Percentiles rank a stretch among this genome's conserved stretches.
These are phyloP conservation scores for Pygathrix nemaeus DNA, from an alignment of 2,113 vertebrate genomes.

Conservation along the genomic window DNA sequence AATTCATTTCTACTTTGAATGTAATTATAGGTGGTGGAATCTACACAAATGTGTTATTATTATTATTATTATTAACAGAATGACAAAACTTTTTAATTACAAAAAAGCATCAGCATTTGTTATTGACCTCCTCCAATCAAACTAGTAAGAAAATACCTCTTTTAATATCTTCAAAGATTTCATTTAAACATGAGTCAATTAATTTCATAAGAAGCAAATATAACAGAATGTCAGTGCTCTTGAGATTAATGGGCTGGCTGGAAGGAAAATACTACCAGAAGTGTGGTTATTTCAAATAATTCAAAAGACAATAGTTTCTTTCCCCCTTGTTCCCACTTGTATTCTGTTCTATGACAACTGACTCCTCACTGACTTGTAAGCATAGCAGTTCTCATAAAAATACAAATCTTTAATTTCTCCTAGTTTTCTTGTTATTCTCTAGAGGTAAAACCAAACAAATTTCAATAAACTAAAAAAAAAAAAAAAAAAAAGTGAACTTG, in stretches of 20 bases:
- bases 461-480: constrained; percentile 32
- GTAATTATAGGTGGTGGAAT: background rate
- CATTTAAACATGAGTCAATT: background rate
- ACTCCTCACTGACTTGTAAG: background rate
- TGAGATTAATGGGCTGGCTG: background rate
- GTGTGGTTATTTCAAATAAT: background rate
- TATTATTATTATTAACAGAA: background rate
- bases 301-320: background rate
- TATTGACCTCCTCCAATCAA: background rate
- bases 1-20: background rate
- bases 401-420: background rate
- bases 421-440: constrained; percentile 7
- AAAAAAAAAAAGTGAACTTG: background rate
- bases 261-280: background rate
- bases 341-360: background rate
- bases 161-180: background rate
- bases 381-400: background rate
- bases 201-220: background rate
- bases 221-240: background rate
- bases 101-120: background rate
- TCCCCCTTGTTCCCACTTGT: background rate
- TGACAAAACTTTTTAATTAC: background rate
- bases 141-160: background rate
- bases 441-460: constrained; percentile 55
- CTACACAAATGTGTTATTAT: background rate